These are phyloP conservation scores for Conomelus anceps DNA, from an alignment of 2,888 invertebrate genomes.

Conservation along the genomic window DNA sequence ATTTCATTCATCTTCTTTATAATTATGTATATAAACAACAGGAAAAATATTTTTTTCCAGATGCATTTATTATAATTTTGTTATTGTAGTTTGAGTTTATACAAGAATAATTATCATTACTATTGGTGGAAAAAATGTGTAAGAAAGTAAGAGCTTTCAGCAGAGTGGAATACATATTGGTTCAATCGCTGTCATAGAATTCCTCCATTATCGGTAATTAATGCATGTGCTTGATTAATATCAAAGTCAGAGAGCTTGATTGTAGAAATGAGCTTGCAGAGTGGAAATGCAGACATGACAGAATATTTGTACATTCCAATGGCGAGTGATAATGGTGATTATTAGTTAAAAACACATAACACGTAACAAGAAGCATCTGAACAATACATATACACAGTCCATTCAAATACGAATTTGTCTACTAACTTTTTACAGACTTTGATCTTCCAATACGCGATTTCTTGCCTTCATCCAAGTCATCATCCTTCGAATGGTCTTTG, in stretches of 20 bases:
- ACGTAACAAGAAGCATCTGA: background rate
- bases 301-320: background rate
- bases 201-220: background rate
- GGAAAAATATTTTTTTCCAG: too few species aligned
- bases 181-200: background rate
- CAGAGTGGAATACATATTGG: background rate
- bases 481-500: conserved; percentile 19
- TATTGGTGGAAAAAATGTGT: too few species aligned
- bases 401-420: background rate
- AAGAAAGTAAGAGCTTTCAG: background rate
- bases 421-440: conserved; percentile 42
- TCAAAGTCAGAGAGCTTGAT: background rate
- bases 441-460: conserved; percentile 40
- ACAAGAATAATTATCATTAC: too few species aligned
- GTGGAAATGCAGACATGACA: background rate
- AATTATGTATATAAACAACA: too few species aligned
- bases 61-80: too few species aligned
- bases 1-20: too few species aligned
- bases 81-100: too few species aligned
- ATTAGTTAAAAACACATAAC: background rate
- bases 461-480: conserved; percentile 36
- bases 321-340: background rate
- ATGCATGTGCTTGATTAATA: background rate
- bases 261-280: background rate
- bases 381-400: background rate